A percentile compares a stretch with the other conserved stretches of the same genome.
These are phyloP conservation scores for Malacoctenus gilli DNA, from an alignment of 2,797 vertebrate species.

Conservation along the genomic window DNA sequence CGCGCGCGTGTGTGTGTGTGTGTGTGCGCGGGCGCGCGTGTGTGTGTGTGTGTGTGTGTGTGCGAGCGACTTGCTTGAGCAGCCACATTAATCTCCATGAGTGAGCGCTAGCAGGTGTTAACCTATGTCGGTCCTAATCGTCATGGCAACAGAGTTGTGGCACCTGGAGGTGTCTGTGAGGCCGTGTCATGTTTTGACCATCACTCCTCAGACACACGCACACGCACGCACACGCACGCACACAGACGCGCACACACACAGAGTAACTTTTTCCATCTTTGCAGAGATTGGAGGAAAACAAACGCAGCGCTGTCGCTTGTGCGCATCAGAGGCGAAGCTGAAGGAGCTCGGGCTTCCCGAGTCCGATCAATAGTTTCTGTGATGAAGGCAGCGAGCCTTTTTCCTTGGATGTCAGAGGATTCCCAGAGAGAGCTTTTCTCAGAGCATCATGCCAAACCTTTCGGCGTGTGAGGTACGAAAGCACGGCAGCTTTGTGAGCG, in stretches of 20 bases:
- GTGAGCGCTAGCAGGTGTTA: conserved; percentile 85
- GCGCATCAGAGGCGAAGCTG: too few species aligned
- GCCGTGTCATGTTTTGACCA: conserved; percentile 63
- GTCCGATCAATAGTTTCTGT: too few species aligned
- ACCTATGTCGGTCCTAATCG: conserved; percentile 80
- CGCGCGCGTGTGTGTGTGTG: conserved; percentile 49
- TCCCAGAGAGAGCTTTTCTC: too few species aligned
- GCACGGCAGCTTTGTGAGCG: conserved; percentile 4
- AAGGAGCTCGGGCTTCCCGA: too few species aligned
- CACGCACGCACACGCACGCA: neutral
- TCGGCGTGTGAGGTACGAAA: neutral
- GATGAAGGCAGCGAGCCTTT: too few species aligned
- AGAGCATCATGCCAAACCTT: neutral
- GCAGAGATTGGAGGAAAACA: too few species aligned
- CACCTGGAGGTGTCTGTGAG: conserved; percentile 79
- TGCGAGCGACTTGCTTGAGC: conserved; percentile 64
- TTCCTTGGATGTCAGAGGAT: too few species aligned
- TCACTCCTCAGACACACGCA: conserved; percentile 1
- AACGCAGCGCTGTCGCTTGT: too few species aligned
- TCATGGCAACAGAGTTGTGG: conserved; percentile 80
- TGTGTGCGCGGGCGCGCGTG: conserved; percentile 60
- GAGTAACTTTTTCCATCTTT: too few species aligned
- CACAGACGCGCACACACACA: too few species aligned
- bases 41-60: conserved; percentile 48
- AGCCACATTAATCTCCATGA: conserved; percentile 85